Evolutionary conservation across 2,797 vertebrate species (phyloP).

Genomic region (Hirundo rustica): DNA sequence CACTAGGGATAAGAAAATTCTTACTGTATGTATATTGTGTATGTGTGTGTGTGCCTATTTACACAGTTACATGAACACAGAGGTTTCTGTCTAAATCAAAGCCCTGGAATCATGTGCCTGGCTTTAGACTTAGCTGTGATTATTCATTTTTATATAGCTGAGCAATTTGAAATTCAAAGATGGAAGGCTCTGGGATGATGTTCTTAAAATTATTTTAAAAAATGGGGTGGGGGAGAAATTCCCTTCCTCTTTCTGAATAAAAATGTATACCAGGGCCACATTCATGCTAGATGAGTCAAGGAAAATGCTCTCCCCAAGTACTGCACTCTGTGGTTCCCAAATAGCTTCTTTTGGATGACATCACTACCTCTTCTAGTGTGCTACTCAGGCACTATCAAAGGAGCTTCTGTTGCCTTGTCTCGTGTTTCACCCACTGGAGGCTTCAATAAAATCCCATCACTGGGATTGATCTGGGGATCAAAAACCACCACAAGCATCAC

Average conservation of each 20-base stretch:
- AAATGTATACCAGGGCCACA: not conserved
- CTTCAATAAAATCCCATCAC: constrained; percentile 30
- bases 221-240: not conserved
- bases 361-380: not conserved
- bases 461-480: constrained; percentile 39
- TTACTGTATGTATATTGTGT: not conserved
- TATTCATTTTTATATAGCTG: not conserved
- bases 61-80: not conserved
- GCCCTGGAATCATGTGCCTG: not conserved
- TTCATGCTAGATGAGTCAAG: not conserved
- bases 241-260: not conserved
- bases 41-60: not conserved
- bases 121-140: not conserved
- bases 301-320: not conserved
- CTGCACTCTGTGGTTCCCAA: not conserved
- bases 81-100: not conserved
- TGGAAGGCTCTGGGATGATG: not conserved
- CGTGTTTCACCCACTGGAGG: not conserved
- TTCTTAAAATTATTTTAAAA: not conserved
- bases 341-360: not conserved
- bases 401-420: constrained; percentile 23
- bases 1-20: not conserved
- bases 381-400: constrained; percentile 19
- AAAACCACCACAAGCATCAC: constrained; percentile 4
- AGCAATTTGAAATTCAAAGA: not conserved